Percentiles rank a stretch among this genome's conserved stretches.
phyloP scores from a whole-genome alignment of 1,140 invertebrate genomes.

The Cecropterus lyciades region DNA sequence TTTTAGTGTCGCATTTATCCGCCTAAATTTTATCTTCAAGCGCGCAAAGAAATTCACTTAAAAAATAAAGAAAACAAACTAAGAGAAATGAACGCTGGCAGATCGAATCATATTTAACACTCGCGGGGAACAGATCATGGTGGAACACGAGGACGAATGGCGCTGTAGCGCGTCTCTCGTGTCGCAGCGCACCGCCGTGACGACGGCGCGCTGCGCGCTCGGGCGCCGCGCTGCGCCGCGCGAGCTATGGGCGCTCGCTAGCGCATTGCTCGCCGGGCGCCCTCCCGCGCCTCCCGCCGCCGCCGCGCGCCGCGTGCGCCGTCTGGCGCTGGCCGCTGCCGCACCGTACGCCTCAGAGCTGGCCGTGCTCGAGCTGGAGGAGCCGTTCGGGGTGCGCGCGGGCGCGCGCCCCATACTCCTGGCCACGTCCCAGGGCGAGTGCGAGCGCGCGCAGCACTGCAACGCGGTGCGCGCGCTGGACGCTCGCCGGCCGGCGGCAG shows the following conservation, averaged over 20 bases:
- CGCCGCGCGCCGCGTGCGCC: constrained; percentile 39
- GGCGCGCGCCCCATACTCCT: constrained; percentile 55
- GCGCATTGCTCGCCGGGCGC: constrained; percentile 37
- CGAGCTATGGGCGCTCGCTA: constrained; percentile 40
- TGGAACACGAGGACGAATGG: constrained; percentile 50
- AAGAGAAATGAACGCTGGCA: no score
- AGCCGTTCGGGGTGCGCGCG: constrained; percentile 51
- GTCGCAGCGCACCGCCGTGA: constrained; percentile 55
- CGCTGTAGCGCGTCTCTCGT: constrained; percentile 57
- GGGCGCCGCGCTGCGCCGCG: constrained; percentile 20
- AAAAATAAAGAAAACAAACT: no score
- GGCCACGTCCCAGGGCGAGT: constrained; percentile 41
- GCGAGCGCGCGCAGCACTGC: constrained; percentile 48
- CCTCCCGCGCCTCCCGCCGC: constrained; percentile 33
- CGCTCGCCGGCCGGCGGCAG: constrained; percentile 5
- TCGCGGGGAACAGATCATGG: constrained; percentile 44
- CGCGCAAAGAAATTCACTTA: no score
- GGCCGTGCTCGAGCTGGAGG: constrained; percentile 59
- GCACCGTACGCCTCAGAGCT: constrained; percentile 42
- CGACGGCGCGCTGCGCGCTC: constrained; percentile 52
- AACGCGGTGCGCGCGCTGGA: constrained; percentile 47
- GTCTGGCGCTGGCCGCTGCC: constrained; percentile 35
- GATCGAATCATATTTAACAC: no score
- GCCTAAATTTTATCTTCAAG: no score
- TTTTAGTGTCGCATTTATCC: no score